These are phyloP conservation scores for Siphamia tubifer DNA, from an alignment of 2,113 vertebrate genomes.

Conservation along the genomic window DNA sequence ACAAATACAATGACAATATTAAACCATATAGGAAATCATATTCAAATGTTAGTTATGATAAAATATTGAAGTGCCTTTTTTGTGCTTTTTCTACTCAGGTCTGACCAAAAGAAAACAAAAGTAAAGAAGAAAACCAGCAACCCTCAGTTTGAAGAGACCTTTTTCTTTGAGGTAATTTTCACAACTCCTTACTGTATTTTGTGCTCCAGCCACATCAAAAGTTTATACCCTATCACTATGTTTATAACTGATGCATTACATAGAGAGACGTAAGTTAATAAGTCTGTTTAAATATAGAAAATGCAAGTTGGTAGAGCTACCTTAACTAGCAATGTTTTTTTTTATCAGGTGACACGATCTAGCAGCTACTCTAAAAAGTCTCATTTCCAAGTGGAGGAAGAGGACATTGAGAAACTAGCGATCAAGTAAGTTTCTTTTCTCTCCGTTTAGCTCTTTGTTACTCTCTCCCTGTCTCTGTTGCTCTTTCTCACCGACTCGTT, in stretches of 20 bases:
- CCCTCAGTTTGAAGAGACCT: constrained; percentile 95
- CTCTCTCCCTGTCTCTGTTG: background rate
- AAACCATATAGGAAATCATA: background rate
- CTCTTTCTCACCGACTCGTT: background rate
- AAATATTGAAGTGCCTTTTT: too few species aligned
- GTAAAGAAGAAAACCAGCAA: constrained; percentile 99
- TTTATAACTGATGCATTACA: background rate
- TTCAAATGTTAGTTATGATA: too few species aligned
- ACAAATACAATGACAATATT: too few species aligned
- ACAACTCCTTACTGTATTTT: background rate
- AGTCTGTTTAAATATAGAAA: too few species aligned
- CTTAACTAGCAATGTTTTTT: too few species aligned
- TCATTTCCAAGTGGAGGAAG: constrained; percentile 96
- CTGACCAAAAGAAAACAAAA: constrained; percentile 98
- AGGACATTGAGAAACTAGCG: constrained; percentile 97
- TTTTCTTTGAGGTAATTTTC: constrained; percentile 92
- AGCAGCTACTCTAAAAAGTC: constrained; percentile 96
- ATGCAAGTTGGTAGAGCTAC: too few species aligned
- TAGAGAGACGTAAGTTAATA: background rate
- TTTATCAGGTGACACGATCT: constrained; percentile 88
- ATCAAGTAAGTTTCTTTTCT: constrained; percentile 83
- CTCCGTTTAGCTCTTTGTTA: background rate
- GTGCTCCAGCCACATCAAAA: background rate
- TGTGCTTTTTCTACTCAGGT: constrained; percentile 78
- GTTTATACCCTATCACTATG: background rate